Conservation (phyloP, 1,140 invertebrate species). For the Euwallacea fornicatus region DNA sequence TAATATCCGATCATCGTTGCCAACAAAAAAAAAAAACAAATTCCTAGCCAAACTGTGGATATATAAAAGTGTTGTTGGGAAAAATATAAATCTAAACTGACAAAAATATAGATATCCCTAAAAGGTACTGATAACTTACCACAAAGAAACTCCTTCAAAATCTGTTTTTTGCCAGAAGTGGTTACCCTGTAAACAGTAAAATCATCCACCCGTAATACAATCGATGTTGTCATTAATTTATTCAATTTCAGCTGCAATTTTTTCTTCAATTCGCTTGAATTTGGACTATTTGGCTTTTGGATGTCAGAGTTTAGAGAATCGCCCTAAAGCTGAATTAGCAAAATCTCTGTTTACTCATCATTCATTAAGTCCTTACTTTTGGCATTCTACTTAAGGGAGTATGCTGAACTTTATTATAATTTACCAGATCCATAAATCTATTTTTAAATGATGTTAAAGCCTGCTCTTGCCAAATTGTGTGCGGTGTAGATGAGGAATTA, state of each 20-base stretch:
- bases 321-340: constrained; percentile 2
- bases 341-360: not conserved
- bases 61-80: too few relatives aligned
- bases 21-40: too few relatives aligned
- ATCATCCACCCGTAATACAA: constrained; percentile 86
- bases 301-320: constrained; percentile 4
- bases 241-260: constrained; percentile 72
- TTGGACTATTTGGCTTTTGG: constrained; percentile 25
- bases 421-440: constrained; percentile 65
- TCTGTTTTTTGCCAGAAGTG: constrained; percentile 68
- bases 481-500: constrained; percentile 66
- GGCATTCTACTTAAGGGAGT: constrained; percentile 58
- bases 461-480: constrained; percentile 74
- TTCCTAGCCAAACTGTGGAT: too few relatives aligned
- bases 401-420: constrained; percentile 62
- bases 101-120: not conserved
- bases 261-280: constrained; percentile 60
- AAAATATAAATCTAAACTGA: too few relatives aligned
- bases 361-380: constrained; percentile 40
- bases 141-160: constrained; percentile 77
- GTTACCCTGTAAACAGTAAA: constrained; percentile 84
- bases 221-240: constrained; percentile 90
- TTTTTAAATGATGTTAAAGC: constrained; percentile 69
- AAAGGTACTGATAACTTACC: constrained; percentile 57
- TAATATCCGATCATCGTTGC: too few relatives aligned